These are phyloP conservation scores for Helicoverpa assulta DNA, from an alignment of 2,888 invertebrate species.

Conservation along the genomic window DNA sequence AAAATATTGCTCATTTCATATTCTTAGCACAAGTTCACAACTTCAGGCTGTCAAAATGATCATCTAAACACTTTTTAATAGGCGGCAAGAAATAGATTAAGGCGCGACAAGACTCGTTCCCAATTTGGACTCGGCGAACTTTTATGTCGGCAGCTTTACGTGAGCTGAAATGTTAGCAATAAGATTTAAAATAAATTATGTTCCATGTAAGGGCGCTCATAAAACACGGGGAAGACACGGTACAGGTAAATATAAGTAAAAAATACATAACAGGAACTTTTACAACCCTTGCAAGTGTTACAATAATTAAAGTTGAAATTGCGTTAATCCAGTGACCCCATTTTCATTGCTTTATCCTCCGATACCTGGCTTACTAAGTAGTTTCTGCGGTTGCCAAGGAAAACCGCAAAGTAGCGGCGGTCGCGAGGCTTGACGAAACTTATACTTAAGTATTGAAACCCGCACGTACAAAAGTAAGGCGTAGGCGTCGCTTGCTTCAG, in stretches of 20 bases:
- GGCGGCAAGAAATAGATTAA: conserved; percentile 67
- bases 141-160: conserved; percentile 87
- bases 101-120: conserved; percentile 79
- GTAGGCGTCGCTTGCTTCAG: conserved; percentile 33
- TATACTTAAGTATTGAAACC: conserved; percentile 56
- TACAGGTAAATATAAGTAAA: conserved; percentile 24
- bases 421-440: conserved; percentile 44
- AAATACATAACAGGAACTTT: conserved; percentile 20
- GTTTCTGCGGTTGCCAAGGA: conserved; percentile 54
- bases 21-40: conserved; percentile 37
- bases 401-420: conserved; percentile 43
- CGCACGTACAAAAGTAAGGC: conserved; percentile 53
- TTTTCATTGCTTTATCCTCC: conserved; percentile 49
- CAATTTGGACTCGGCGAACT: conserved; percentile 86
- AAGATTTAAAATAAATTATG: conserved; percentile 88
- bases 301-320: conserved; percentile 23
- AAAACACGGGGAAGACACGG: conserved; percentile 68
- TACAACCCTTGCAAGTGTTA: conserved; percentile 1
- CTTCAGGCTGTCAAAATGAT: conserved; percentile 38
- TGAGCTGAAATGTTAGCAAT: conserved; percentile 87
- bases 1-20: conserved; percentile 37
- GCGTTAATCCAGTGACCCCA: conserved; percentile 30
- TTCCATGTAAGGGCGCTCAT: conserved; percentile 76
- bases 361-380: conserved; percentile 53
- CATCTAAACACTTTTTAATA: conserved; percentile 56